Evolutionary conservation across 2,888 invertebrate genomes (phyloP), one percentile per base, ranked within the genome.

Genomic region (Ectropis crepuscularia): DNA sequence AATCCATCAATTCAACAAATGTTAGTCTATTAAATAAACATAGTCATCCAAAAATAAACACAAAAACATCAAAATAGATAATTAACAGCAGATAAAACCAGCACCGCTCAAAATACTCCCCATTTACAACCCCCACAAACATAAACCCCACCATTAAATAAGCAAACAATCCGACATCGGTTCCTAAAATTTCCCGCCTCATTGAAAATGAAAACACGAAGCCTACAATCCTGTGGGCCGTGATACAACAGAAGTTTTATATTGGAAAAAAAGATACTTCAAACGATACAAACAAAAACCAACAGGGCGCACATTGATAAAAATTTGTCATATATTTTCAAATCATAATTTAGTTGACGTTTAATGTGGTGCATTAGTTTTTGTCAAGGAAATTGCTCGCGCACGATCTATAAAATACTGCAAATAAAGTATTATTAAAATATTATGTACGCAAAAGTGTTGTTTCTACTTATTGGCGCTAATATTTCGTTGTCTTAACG

Each of bases 201-300:
- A 59, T 63, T 59, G 50, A 59, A 60, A 64, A 64, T 64, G 59
- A 53, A 64, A 60, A 53, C 58, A 50, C 60, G 57, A 59, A 41
- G 42, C 53, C 41, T 55, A 45, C 57, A 57, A 49, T 39, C 36
- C 46, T 42, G 60, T 43, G 55, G 58, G 54, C 41, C 60, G 53
- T 42, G 46, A 58, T 48, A 48, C 51, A 65, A 65, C 61, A 53
- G 61, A 62, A 60, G 62, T 61, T 62, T 63, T 42, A 55, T 49
- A 66, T 55, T 65, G 2, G 16, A 28, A 71, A 64, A 71, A 69
- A 60, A 53, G 49, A 57, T 64, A 50, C 47, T 72, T 65, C 57
- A 63, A 65, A 67, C 67, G 49, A 6, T 37, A 12, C n/a, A 6
- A 55, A 55, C 28, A 9, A 9, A n/a, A 28, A 55, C 28, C 47